Conservation (phyloP, 2,797 vertebrate genomes). For the Apogon hyalosoma region DNA sequence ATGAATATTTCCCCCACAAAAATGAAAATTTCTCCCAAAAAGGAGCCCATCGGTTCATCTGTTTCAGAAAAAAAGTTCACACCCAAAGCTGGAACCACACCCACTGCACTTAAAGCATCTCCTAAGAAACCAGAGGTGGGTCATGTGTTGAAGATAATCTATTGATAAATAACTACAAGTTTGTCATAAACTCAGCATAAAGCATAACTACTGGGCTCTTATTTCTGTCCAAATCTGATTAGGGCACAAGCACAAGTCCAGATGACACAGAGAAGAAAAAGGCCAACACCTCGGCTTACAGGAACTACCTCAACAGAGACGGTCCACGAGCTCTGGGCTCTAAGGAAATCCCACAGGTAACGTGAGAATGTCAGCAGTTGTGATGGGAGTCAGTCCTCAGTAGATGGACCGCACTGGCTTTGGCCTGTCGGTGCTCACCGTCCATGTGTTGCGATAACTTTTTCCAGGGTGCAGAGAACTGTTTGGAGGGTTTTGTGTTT, state of each 20-base stretch:
- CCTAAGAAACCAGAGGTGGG: slow-evolving; percentile 90
- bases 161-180: neutral
- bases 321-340: slow-evolving; percentile 96
- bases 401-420: neutral
- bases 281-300: slow-evolving; percentile 88
- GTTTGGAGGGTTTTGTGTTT: slow-evolving; percentile 94
- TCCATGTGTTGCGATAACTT: neutral
- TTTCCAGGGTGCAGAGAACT: slow-evolving; percentile 94
- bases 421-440: neutral
- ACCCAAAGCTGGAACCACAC: slow-evolving; percentile 73
- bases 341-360: slow-evolving; percentile 94
- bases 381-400: too few species aligned
- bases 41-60: slow-evolving; percentile 51
- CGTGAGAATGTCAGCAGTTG: neutral
- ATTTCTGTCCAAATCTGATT: slow-evolving; percentile 1
- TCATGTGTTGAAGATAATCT: neutral
- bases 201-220: neutral
- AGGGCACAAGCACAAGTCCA: slow-evolving; percentile 86
- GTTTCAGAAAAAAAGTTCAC: slow-evolving; percentile 58
- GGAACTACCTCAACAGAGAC: slow-evolving; percentile 95
- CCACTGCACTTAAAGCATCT: slow-evolving; percentile 84
- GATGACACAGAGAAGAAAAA: slow-evolving; percentile 94
- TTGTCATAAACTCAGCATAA: neutral
- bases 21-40: slow-evolving; percentile 81
- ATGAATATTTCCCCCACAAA: slow-evolving; percentile 78